Conservation (phyloP, 2,797 vertebrate species). For the Gobionotothen gibberifrons region DNA sequence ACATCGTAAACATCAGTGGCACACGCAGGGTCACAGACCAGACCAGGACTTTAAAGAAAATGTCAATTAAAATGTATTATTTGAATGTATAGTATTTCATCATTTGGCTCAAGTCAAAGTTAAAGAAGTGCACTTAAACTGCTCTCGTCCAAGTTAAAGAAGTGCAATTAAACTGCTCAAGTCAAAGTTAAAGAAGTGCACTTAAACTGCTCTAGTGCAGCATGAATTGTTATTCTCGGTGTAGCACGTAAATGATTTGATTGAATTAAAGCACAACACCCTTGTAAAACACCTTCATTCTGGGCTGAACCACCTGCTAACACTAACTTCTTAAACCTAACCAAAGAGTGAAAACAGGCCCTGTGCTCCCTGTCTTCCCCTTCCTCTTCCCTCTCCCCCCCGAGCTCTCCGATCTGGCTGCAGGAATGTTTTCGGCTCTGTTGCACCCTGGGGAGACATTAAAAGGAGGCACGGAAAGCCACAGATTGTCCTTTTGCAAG, state of each 20-base stretch:
- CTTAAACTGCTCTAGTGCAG: not conserved
- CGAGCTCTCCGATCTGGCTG: constrained; percentile 40
- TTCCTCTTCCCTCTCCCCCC: not conserved
- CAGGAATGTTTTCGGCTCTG: constrained; percentile 68
- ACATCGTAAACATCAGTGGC: not conserved
- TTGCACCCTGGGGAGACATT: constrained; percentile 61
- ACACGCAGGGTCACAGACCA: not conserved
- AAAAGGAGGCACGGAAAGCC: constrained; percentile 51
- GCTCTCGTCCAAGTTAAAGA: not conserved
- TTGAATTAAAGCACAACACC: constrained; percentile 21
- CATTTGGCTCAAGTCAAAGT: not conserved
- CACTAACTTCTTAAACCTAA: constrained; percentile 2
- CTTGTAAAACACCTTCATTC: constrained; percentile 45
- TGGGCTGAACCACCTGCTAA: constrained; percentile 34
- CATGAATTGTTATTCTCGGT: not conserved
- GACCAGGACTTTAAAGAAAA: not conserved
- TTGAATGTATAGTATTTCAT: not conserved
- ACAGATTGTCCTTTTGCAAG: constrained; percentile 41
- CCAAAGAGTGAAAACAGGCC: constrained; percentile 1
- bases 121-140: not conserved
- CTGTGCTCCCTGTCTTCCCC: constrained; percentile 11
- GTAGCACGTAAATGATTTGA: constrained; percentile 35
- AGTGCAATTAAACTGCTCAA: no score
- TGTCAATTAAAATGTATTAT: no score
- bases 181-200: no score